Base-by-base conservation (phyloP, 2,888 invertebrate species). In the Xylota segnis region DNA sequence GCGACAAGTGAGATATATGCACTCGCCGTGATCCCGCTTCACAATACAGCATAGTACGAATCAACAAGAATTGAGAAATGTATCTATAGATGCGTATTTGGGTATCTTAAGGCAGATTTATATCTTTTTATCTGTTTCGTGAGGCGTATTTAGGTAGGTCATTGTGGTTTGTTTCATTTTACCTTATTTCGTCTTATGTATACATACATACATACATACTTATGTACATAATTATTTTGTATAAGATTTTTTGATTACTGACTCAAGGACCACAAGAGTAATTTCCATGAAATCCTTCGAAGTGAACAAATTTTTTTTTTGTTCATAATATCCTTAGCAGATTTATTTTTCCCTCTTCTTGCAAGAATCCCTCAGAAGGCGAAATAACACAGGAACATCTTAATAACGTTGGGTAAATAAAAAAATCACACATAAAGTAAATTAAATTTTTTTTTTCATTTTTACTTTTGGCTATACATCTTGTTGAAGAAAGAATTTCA, bases 71-170 rank as follows among this genome's bases (percentile, higher is more conserved):
- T n/a, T 23, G 3, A 23, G 29, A 29, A 54, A 54, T 54, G 54
- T 54, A 54, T 54, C 54, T 54, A 54, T 29, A 54, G 54, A n/a
- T 18, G 32, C 32, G 32, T 16, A n/a, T 4, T 32, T 32, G 56
- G 14, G 56, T 56, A 56, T 56, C 56, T 32, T 56, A 56, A 56
- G 32, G 32, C 16, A 56, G 29, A 54, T 34, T 56, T 34, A 56
- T 56, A 16, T 56, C 23, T 14, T 32, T 56, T 56, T 56, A 56
- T 56, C 32, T 14, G 32, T 9, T 34, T 56, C 32, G n/a, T 32
- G 56, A 56, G 32, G 32, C 56, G 56, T 56, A 56, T 56, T 32
- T 56, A 32, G 56, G 56, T 27, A 34, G 56, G 56, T 56, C 56
- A 56, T 56, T 29, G 27, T 32, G 56, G 14, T 56, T 56, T 32